Base-by-base conservation (phyloP, 1,140 invertebrate species). In the Homalodisca vitripennis region DNA sequence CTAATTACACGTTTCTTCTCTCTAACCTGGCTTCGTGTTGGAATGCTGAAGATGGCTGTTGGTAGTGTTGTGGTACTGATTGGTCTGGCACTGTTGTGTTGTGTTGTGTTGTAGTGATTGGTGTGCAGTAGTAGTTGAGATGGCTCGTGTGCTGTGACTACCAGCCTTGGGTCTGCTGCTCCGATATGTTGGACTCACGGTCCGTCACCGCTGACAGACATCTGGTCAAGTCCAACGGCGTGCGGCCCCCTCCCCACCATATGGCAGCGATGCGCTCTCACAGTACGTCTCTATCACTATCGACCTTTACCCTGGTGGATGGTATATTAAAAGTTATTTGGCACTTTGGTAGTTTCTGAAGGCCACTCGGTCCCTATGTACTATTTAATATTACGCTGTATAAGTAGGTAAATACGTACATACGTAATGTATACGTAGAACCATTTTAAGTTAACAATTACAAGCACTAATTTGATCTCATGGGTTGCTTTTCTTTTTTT, bases 101-200 rank as follows among this genome's bases (percentile, higher is more conserved):
- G n/a, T n/a, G n/a, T n/a, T n/a, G 53, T 47, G 55, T 68, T 64
- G 24, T 63, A 63, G 29, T 57, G 41, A 17, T 68, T 60, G 57
- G 60, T n/a, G 62, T 46, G 48, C 53, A 57, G 68, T 69, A 30
- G 66, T 27, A n/a, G 24, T 47, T 62, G 62, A 51, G 27, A 27
- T 10, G 57, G 46, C 34, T 31, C 12, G 20, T 20, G 60, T 27
- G 17, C 3, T 63, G 31, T 63, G 17, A 20, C 60, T 60, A 29
- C 30, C 20, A 63, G n/a, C n/a, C n/a, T n/a, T n/a, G n/a, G n/a
- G n/a, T n/a, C n/a, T n/a, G n/a, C 53, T 24, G 26, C 6, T 3
- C 46, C 41, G 76, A 79, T 77, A 83, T 83, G 82, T 80, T 83
- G 81, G 82, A 83, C 72, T 78, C 79, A 74, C 78, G 81, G 76